Base-by-base conservation (phyloP, 2,797 vertebrate genomes). In the Arrhamphus sclerolepis region DNA sequence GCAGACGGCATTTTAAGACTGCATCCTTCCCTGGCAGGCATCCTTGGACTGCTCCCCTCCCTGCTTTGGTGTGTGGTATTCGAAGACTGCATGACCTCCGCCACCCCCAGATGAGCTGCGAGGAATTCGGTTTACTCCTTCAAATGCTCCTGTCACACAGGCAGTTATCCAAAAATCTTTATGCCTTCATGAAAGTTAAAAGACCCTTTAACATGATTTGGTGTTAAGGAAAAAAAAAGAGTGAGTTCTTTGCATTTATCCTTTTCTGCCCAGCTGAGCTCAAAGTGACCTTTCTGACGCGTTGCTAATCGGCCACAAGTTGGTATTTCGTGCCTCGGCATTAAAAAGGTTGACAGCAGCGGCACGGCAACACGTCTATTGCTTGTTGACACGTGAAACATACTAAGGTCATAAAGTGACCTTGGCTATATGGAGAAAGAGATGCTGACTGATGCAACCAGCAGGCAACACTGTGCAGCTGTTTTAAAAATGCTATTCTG, bases 361-460 rank as follows among this genome's bases (percentile, higher is more conserved):
- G 52, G 16, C 38, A 5, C 14, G 10, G 49, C 5, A 48, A 52
- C 66, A 28, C 66, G 42, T 55, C 46, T 19, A 40, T 60, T 26
- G 54, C 60, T 60, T 52, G 54, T 65, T 73, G 71, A 73, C 66
- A 73, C 28, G 48, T 20, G 77, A 71, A 55, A 69, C 59, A 44
- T 18, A 11, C 48, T 26, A 50, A 70, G 52, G 66, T 49, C 29
- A 39, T 76, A 38, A 48, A 76, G 77, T 78, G 77, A 85, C 82
- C 82, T 80, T 85, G 66, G 57, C 54, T 65, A 22, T 42, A 66
- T 61, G 47, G 40, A 60, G 55, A 42, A 56, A 42, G 66, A 56
- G 66, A 69, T 49, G 63, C 66, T 62, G 75, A 77, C 71, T 83
- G 81, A 86, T 74, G 81, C 78, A 86, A 83, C 66, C 49, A 34